Conservation (phyloP, 2,797 vertebrate species). For the Mormyrops attenuatus region DNA sequence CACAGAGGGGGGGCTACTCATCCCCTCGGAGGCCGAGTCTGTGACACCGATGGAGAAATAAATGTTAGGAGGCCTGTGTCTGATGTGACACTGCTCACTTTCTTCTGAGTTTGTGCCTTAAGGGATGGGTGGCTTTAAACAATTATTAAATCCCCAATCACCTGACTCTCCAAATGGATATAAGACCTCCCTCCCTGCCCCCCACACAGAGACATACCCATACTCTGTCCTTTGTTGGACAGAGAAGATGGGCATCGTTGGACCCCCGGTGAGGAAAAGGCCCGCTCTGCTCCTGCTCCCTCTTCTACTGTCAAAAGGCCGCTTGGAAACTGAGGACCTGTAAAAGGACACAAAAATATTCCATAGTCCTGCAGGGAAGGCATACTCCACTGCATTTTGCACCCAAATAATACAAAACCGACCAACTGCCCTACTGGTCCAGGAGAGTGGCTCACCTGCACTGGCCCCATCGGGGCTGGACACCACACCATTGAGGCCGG, state of each 20-base stretch:
- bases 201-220: conserved; percentile 53
- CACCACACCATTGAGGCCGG: conserved; percentile 80
- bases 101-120: not conserved
- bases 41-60: not conserved
- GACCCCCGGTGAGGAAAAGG: conserved; percentile 62
- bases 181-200: not conserved
- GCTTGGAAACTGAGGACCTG: conserved; percentile 62
- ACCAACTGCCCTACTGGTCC: not conserved
- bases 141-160: not conserved
- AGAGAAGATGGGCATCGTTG: conserved; percentile 64
- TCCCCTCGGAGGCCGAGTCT: conserved; percentile 62
- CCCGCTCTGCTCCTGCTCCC: conserved; percentile 48
- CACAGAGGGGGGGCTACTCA: conserved; percentile 56
- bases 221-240: conserved; percentile 67
- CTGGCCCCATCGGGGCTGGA: conserved; percentile 54
- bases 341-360: conserved; percentile 6
- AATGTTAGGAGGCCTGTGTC: not conserved
- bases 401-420: not conserved
- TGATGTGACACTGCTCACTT: not conserved
- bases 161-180: not conserved
- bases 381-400: not conserved
- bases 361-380: not conserved
- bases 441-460: conserved; percentile 46
- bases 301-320: conserved; percentile 71
- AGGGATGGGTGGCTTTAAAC: not conserved